Evolutionary conservation across 1,140 invertebrate species (phyloP).

Genomic region (Cecropterus lyciades): DNA sequence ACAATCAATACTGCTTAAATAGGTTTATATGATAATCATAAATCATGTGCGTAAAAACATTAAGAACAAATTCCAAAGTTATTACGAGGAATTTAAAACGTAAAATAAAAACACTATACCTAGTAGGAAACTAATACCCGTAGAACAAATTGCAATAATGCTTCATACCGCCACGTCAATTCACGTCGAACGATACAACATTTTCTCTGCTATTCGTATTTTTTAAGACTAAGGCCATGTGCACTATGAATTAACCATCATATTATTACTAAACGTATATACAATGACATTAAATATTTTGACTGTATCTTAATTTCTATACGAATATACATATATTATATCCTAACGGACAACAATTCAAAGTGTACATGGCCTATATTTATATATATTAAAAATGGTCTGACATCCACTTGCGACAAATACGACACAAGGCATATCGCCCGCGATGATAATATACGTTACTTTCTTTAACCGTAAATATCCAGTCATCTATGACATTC

Average conservation of each 20-base stretch:
- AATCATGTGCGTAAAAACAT: slow-evolving; percentile 69
- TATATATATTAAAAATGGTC: background rate
- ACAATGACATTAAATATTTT: slow-evolving; percentile 61
- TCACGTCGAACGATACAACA: slow-evolving; percentile 22
- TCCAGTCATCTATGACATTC: slow-evolving; percentile 38
- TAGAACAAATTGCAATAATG: slow-evolving; percentile 79
- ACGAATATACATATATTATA: slow-evolving; percentile 47
- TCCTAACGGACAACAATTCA: slow-evolving; percentile 52
- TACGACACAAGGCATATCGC: background rate
- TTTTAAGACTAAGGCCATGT: slow-evolving; percentile 47
- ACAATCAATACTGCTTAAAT: slow-evolving; percentile 72
- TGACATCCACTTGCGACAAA: slow-evolving; percentile 4
- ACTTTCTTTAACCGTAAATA: slow-evolving; percentile 35
- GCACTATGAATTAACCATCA: slow-evolving; percentile 46
- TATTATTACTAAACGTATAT: slow-evolving; percentile 50
- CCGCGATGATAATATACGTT: slow-evolving; percentile 2
- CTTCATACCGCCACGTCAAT: slow-evolving; percentile 34
- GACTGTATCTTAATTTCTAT: slow-evolving; percentile 54
- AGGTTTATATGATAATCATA: slow-evolving; percentile 62
- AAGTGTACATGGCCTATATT: slow-evolving; percentile 46
- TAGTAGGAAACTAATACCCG: slow-evolving; percentile 84
- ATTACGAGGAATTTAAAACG: slow-evolving; percentile 67
- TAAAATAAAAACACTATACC: slow-evolving; percentile 76
- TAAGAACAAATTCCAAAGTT: slow-evolving; percentile 58
- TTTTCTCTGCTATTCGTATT: slow-evolving; percentile 26